Percentiles rank a stretch among this genome's conserved stretches.
Evolutionary conservation across 2,888 invertebrate species (phyloP).

Genomic region (Resseliella maxima): DNA sequence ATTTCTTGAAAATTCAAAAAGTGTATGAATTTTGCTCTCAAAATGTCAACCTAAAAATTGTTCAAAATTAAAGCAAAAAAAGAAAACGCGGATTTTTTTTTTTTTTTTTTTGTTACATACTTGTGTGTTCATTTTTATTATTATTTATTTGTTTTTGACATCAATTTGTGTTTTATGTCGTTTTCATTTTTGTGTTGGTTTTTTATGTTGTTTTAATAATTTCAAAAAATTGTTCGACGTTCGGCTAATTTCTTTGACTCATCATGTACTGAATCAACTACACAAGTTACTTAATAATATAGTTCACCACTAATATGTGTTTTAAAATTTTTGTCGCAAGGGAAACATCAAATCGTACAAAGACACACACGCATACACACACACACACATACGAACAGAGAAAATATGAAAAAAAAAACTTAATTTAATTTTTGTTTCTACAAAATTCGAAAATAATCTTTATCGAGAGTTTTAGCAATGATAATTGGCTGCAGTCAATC

Average conservation of each 20-base stretch:
- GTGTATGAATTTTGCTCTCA: too few relatives aligned
- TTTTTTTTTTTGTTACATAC: neutral
- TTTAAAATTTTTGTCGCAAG: neutral
- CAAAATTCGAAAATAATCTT: too few relatives aligned
- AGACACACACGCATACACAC: neutral
- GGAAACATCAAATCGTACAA: neutral
- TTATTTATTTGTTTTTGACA: slow-evolving; percentile 23
- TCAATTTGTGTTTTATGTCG: slow-evolving; percentile 31
- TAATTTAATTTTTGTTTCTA: too few relatives aligned
- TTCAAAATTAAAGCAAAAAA: too few relatives aligned
- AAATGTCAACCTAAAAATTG: too few relatives aligned
- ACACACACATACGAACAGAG: neutral
- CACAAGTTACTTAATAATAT: slow-evolving; percentile 17
- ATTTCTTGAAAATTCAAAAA: too few relatives aligned
- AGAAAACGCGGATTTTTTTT: too few relatives aligned
- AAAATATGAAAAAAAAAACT: too few relatives aligned
- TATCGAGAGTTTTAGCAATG: neutral
- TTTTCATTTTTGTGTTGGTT: slow-evolving; percentile 21
- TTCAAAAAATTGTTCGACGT: slow-evolving; percentile 2
- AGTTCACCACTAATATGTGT: slow-evolving; percentile 19
- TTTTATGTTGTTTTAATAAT: neutral
- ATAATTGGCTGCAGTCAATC: slow-evolving; percentile 10
- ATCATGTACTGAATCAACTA: neutral
- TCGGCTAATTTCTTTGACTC: slow-evolving; percentile 14
- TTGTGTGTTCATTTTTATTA: slow-evolving; percentile 39